Percentiles rank a stretch among this genome's conserved stretches.
These are phyloP conservation scores for Hesperia comma DNA, from an alignment of 2,888 invertebrate species.

Conservation along the genomic window DNA sequence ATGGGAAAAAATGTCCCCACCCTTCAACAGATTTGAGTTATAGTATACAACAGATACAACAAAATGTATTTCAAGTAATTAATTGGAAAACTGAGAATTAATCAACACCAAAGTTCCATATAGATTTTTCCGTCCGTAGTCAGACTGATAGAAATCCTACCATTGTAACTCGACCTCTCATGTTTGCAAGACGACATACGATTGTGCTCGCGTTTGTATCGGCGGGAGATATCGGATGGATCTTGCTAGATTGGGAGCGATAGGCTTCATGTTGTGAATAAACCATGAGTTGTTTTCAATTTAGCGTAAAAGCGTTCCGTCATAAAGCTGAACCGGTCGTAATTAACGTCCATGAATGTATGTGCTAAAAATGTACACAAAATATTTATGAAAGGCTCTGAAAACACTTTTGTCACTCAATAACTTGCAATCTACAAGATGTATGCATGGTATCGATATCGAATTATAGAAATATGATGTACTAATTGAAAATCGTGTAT, in stretches of 20 bases:
- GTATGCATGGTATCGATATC: neutral
- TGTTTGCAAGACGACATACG: conserved; percentile 45
- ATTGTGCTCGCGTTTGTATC: conserved; percentile 39
- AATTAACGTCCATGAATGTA: conserved; percentile 72
- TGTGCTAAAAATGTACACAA: conserved; percentile 54
- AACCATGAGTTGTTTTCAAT: conserved; percentile 83
- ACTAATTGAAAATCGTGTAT: too few relatives aligned
- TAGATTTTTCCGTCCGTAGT: conserved; percentile 6
- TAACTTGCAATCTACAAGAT: conserved; percentile 17
- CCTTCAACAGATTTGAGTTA: too few relatives aligned
- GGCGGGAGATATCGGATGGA: conserved; percentile 55
- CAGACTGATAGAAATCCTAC: conserved; percentile 44
- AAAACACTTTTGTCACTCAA: conserved; percentile 31
- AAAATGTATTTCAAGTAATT: conserved; percentile 47
- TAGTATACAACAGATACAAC: too few relatives aligned
- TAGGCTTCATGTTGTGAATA: conserved; percentile 72
- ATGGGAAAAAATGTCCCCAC: too few relatives aligned
- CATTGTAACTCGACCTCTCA: conserved; percentile 50
- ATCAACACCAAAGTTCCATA: conserved; percentile 43
- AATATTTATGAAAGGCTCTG: conserved; percentile 21
- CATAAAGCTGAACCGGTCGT: conserved; percentile 70
- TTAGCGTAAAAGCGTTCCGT: conserved; percentile 79
- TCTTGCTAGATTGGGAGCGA: conserved; percentile 60
- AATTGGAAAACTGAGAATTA: conserved; percentile 58
- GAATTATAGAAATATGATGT: too few relatives aligned